Evolutionary conservation across 2,888 invertebrate genomes (phyloP).

Genomic region (Sinopyrophorus schimmeli): DNA sequence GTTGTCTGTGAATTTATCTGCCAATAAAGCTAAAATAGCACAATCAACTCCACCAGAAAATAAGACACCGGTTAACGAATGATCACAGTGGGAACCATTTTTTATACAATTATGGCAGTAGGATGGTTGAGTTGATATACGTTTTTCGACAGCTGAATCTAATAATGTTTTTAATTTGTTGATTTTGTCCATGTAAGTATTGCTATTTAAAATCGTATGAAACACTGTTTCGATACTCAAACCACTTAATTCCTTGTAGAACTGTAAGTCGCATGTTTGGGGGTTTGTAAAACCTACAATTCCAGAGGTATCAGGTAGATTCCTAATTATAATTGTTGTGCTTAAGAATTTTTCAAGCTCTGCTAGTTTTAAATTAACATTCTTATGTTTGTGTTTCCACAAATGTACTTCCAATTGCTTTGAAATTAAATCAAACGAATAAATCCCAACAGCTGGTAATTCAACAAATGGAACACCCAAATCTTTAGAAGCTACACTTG

Average conservation of each 20-base stretch:
- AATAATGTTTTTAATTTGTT: constrained; percentile 58
- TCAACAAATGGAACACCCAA: constrained; percentile 59
- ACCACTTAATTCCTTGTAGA: constrained; percentile 40
- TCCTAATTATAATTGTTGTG: constrained; percentile 41
- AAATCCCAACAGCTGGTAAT: constrained; percentile 67
- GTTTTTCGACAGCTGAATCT: constrained; percentile 62
- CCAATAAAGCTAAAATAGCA: constrained; percentile 81
- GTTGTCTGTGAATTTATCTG: constrained; percentile 68
- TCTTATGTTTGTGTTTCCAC: constrained; percentile 51
- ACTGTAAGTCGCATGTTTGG: constrained; percentile 34
- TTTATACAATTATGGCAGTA: constrained; percentile 65
- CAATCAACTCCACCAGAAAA: constrained; percentile 98
- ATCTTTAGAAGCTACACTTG: constrained; percentile 63
- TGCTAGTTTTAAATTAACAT: constrained; percentile 47
- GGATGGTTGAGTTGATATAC: constrained; percentile 64
- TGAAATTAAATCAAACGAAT: constrained; percentile 56
- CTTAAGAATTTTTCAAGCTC: constrained; percentile 48
- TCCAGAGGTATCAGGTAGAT: constrained; percentile 15
- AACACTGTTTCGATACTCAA: constrained; percentile 49
- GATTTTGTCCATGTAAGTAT: constrained; percentile 52
- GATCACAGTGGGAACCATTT: constrained; percentile 47
- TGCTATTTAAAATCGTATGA: constrained; percentile 45
- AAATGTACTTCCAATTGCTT: constrained; percentile 54
- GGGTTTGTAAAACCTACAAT: constrained; percentile 34
- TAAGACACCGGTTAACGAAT: constrained; percentile 63